These are phyloP conservation scores for Bubo bubo DNA, from an alignment of 2,113 vertebrate species.

Conservation along the genomic window DNA sequence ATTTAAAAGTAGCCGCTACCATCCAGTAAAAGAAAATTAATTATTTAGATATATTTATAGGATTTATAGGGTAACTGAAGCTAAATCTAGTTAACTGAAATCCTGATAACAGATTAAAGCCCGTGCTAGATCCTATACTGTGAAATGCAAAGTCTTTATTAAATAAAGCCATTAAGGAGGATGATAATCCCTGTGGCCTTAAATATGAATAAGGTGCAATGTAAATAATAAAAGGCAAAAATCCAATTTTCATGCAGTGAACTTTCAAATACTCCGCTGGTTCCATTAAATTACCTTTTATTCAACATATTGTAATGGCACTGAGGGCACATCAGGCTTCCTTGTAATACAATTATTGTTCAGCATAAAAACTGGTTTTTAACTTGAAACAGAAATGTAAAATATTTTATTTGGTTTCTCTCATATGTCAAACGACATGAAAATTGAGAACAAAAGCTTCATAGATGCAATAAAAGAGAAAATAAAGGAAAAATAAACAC, in stretches of 20 bases:
- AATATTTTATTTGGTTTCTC: constrained; percentile 47
- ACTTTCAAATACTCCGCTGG: constrained; percentile 39
- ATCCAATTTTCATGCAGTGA: constrained; percentile 66
- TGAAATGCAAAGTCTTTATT: constrained; percentile 60
- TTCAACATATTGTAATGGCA: constrained; percentile 29
- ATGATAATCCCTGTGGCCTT: constrained; percentile 57
- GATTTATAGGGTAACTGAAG: constrained; percentile 46
- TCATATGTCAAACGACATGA: constrained; percentile 17
- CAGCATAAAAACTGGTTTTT: constrained; percentile 3
- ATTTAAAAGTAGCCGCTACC: neutral
- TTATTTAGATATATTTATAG: constrained; percentile 60
- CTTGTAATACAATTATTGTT: constrained; percentile 47
- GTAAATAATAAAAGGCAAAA: constrained; percentile 72
- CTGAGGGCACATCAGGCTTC: constrained; percentile 7
- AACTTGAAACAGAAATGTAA: constrained; percentile 41
- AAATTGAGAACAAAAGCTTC: constrained; percentile 10
- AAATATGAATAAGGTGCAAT: constrained; percentile 66
- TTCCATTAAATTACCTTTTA: constrained; percentile 64
- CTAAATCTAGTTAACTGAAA: constrained; percentile 47
- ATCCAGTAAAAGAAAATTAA: constrained; percentile 27
- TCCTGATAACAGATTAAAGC: constrained; percentile 19
- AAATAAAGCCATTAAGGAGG: constrained; percentile 61
- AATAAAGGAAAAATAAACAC: constrained; percentile 49
- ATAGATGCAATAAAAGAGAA: neutral
- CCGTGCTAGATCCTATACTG: neutral